These are phyloP conservation scores for Standfussiana lucernea DNA, from an alignment of 2,888 invertebrate species.

Conservation along the genomic window DNA sequence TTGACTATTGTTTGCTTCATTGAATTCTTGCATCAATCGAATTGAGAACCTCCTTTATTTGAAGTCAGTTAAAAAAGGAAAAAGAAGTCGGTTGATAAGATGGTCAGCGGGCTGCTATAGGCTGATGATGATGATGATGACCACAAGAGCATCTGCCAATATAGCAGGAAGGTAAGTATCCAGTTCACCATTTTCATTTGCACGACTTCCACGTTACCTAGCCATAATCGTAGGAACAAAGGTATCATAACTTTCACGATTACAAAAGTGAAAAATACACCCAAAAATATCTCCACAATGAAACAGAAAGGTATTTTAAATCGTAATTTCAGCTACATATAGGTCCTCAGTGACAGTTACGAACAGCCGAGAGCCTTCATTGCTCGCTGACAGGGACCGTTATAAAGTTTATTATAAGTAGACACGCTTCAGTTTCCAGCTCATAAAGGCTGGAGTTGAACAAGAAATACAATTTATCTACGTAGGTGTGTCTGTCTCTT, in stretches of 20 bases:
- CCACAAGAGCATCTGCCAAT: too few species aligned
- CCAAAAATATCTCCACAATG: not conserved
- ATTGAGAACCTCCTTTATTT: too few species aligned
- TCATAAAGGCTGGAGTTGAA: conserved; percentile 10
- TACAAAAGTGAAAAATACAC: not conserved
- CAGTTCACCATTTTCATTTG: too few species aligned
- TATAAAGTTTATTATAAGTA: conserved; percentile 49
- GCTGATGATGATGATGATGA: too few species aligned
- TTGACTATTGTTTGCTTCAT: too few species aligned
- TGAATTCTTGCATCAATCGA: too few species aligned
- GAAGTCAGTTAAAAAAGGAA: too few species aligned
- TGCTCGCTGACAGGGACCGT: conserved; percentile 29
- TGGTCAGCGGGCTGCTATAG: too few species aligned
- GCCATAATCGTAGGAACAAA: too few species aligned
- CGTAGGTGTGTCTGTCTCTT: not conserved
- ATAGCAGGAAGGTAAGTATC: too few species aligned
- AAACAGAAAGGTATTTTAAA: not conserved
- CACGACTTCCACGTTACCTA: too few species aligned
- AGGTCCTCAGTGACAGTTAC: conserved; percentile 26
- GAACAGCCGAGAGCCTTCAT: conserved; percentile 32
- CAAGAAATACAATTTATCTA: not conserved
- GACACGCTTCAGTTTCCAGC: not conserved
- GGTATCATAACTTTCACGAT: not conserved
- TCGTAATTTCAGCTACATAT: conserved; percentile 22
- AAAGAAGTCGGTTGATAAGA: too few species aligned